Evolutionary conservation across 2,797 vertebrate genomes (phyloP).

Genomic region (Anas georgica): DNA sequence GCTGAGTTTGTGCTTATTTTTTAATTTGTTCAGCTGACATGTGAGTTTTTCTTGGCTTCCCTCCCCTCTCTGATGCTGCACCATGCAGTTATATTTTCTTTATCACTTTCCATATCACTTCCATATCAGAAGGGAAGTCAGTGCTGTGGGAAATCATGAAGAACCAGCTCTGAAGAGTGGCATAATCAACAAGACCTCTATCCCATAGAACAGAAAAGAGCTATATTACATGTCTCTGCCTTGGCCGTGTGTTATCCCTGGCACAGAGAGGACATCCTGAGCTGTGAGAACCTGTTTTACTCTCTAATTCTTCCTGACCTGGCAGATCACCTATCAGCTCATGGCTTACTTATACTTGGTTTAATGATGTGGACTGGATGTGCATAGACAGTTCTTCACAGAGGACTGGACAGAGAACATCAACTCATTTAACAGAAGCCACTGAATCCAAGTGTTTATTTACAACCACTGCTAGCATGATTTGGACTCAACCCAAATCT

Average conservation of each 20-base stretch:
- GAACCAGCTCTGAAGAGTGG: not conserved
- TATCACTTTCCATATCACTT: not conserved
- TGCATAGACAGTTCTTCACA: not conserved
- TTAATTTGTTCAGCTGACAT: conserved; percentile 8
- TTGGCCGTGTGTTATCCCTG: not conserved
- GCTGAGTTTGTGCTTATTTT: not conserved
- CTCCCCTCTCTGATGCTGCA: not conserved
- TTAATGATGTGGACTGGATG: not conserved
- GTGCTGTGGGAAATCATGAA: not conserved
- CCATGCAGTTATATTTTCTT: not conserved
- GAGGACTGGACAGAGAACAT: not conserved
- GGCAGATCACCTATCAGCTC: not conserved
- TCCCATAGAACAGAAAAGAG: not conserved
- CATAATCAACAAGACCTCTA: not conserved
- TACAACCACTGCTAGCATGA: not conserved
- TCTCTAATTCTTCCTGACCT: not conserved
- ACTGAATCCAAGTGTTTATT: not conserved
- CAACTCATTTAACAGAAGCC: not conserved
- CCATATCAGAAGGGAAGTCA: not conserved
- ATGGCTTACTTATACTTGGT: not conserved
- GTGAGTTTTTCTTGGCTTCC: not conserved
- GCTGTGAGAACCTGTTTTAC: not conserved
- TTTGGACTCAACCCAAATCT: not conserved
- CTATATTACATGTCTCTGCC: not conserved
- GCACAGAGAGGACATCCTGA: not conserved